Base-by-base conservation (phyloP, 2,888 invertebrate genomes). In the Athrips mouffetella region DNA sequence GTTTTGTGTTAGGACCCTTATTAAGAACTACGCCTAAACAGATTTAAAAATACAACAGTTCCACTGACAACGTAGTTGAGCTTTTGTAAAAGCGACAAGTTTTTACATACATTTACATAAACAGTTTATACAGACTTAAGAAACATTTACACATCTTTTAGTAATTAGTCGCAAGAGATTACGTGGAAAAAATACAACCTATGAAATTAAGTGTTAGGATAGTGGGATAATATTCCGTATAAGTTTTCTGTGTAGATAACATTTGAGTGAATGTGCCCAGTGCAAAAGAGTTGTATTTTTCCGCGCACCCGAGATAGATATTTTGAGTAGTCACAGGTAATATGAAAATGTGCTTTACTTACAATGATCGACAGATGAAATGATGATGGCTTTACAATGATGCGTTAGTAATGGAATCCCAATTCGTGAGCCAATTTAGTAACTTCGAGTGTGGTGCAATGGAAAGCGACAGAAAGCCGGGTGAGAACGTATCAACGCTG, bases 371-470 rank as follows among this genome's bases (percentile, higher is more conserved):
- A 73, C 77, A 69, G 79, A 81, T 82, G 85, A 65, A 76, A 83
- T 83, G 84, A 75, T 79, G 81, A 76, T 83, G 78, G 70, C 79
- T 79, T 77, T 78, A 83, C 83, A 84, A 80, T 87, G 87, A 86
- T 84, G 86, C 86, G 86, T 88, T 88, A 88, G 87, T 88, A 88
- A 86, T 85, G 85, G 78, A 67, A 76, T 84, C 85, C 87, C 83
- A 85, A 85, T 86, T 79, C 73, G 79, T 80, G 84, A 83, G 86
- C 87, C 87, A 86, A 88, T 87, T 81, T 80, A 67, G 83, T 86
- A 80, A 86, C 84, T 75, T 83, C 75, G 67, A 73, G 71, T 79
- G 68, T 79, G 85, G 87, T 88, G 87, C 86, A 87, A 86, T 85
- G 87, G 86, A 88, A 86, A 87, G 85, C 85, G 83, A 86, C 84